Conservation (phyloP, 2,797 vertebrate species). For the Hapalemur alaotrensis region DNA sequence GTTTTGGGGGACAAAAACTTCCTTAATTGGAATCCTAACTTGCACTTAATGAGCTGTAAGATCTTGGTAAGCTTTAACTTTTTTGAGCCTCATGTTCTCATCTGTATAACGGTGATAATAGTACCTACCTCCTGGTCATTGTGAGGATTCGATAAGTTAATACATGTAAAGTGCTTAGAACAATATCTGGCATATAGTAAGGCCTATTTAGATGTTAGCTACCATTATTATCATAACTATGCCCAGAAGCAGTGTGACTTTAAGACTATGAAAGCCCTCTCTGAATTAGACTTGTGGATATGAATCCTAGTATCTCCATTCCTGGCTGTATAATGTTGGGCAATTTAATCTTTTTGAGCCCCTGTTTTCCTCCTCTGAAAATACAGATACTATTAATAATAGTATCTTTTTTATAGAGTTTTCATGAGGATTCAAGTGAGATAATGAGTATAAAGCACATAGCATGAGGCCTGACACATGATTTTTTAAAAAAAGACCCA, state of each 20-base stretch:
- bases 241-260: background rate
- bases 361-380: background rate
- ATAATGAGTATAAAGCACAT: background rate
- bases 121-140: background rate
- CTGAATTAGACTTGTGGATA: background rate
- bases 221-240: background rate
- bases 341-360: background rate
- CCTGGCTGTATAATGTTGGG: background rate
- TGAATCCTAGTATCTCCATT: background rate
- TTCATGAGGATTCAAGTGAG: background rate
- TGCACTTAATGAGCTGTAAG: background rate
- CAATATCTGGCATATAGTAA: background rate
- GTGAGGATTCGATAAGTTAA: background rate
- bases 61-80: background rate
- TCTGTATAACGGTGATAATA: background rate
- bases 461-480: background rate
- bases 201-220: background rate
- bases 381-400: background rate
- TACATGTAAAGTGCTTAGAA: background rate
- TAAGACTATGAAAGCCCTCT: background rate
- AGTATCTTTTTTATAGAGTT: background rate
- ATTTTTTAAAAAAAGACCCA: background rate
- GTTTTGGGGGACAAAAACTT: background rate
- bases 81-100: background rate
- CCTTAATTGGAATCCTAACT: background rate